Conservation (phyloP, 2,113 vertebrate species). For the Conger conger region DNA sequence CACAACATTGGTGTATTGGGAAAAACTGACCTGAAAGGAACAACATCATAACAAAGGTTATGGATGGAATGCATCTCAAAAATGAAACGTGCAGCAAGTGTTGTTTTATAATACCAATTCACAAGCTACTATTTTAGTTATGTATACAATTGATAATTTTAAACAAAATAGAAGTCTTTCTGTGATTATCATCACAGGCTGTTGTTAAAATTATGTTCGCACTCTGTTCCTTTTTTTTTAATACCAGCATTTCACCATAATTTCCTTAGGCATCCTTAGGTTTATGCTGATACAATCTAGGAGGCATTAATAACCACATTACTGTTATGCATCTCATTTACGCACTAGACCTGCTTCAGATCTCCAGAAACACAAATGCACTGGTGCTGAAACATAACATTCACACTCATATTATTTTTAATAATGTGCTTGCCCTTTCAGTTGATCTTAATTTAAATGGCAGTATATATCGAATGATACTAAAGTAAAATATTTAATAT, state of each 20-base stretch:
- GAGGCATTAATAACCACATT: conserved; percentile 1
- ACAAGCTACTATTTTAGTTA: not conserved
- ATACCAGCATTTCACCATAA: conserved; percentile 15
- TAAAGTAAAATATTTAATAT: not conserved
- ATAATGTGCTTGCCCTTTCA: not conserved
- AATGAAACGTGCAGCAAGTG: not conserved
- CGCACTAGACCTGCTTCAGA: not conserved
- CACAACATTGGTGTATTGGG: conserved; percentile 82
- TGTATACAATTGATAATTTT: not conserved
- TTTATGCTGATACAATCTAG: not conserved
- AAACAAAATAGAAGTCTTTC: too few species aligned
- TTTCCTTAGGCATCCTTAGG: not conserved
- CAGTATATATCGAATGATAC: not conserved
- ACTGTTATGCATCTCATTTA: not conserved
- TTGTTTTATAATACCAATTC: not conserved
- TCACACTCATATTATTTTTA: not conserved
- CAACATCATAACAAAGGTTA: not conserved
- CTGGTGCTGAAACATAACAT: not conserved
- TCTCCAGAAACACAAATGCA: not conserved
- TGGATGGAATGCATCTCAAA: not conserved
- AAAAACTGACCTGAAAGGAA: conserved; percentile 81
- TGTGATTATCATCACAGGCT: too few species aligned
- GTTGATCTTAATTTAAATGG: not conserved
- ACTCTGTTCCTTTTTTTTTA: not conserved
- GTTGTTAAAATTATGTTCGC: not conserved